Base-by-base conservation (phyloP, 2,888 invertebrate genomes). In the Spodoptera littoralis region DNA sequence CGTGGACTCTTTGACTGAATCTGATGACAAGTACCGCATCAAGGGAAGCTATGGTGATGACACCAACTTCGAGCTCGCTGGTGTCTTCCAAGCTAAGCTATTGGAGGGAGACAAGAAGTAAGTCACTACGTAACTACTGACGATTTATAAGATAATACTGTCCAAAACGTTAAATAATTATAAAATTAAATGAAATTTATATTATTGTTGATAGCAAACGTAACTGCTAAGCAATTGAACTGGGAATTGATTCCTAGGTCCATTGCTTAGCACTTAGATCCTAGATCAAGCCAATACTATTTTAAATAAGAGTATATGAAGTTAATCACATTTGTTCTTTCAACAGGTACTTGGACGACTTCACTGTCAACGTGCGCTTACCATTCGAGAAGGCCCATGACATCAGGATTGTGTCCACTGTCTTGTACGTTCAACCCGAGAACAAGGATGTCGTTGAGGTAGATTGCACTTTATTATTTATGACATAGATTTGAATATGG, bases 381-480 rank as follows among this genome's bases (percentile, higher is more conserved):
- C 96, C 96, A 0, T 92, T 95, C 56, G 95, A 96, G 1, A 95
- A 94, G 45, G 88, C 96, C 0, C 96, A 95, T 60, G 95, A 95
- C 70, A 79, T 96, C 50, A 96, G 95, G 76, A 85, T 91, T 43
- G 87, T 90, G 3, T 87, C 93, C 12, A 90, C 86, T 45, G 70
- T 92, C 2, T 77, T 87, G 5, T 84, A 88, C 70, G 74, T 91
- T 24, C 83, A 89, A 44, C 91, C 94, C 6, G 89, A 94, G 45
- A 84, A 86, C 66, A 88, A 91, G 63, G 93, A 95, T 1, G 79
- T 88, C 4, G 73, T 88, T 13, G 92, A 93, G 80, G 91, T 94
- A 48, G 57, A 48, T 6, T 44, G 1, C 2, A 36, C 9, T n/a
- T 51, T 51, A 13, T 0, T n/a, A 11, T 18, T 3, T 24, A 9